Conservation (phyloP, 2,888 invertebrate species). For the Dicranocentrus wangi region DNA sequence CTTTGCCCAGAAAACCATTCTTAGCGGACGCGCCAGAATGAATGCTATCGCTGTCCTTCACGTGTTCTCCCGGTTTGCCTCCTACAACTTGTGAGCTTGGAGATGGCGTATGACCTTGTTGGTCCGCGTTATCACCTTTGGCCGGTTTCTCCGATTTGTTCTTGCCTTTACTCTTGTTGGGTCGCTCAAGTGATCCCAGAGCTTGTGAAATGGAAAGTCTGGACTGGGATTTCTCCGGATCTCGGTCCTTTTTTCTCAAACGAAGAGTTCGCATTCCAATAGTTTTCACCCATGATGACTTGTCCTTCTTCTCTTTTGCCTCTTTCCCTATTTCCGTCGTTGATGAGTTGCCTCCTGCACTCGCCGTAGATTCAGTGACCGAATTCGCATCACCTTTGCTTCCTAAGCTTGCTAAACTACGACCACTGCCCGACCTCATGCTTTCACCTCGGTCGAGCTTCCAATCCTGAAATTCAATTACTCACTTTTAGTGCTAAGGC, state of each 20-base stretch:
- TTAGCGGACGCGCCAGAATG: conserved; percentile 62
- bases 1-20: conserved; percentile 54
- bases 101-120: background rate
- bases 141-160: conserved; percentile 37
- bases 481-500: background rate
- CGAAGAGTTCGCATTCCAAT: conserved; percentile 72
- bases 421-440: conserved; percentile 64
- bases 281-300: conserved; percentile 72
- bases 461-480: conserved; percentile 57
- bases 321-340: conserved; percentile 66
- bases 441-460: conserved; percentile 35
- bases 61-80: conserved; percentile 59
- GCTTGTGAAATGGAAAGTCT: conserved; percentile 61
- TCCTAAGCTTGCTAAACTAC: conserved; percentile 61
- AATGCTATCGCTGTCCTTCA: conserved; percentile 60
- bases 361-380: conserved; percentile 36
- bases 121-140: conserved; percentile 23
- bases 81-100: conserved; percentile 3
- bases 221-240: conserved; percentile 59
- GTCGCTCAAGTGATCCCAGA: conserved; percentile 58
- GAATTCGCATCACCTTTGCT: conserved; percentile 57
- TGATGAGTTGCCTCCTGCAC: background rate
- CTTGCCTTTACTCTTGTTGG: conserved; percentile 49
- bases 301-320: conserved; percentile 70
- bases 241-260: conserved; percentile 61